Evolutionary conservation across 2,888 invertebrate genomes (phyloP).

Genomic region (Imbricaverruca yamaguchii): DNA sequence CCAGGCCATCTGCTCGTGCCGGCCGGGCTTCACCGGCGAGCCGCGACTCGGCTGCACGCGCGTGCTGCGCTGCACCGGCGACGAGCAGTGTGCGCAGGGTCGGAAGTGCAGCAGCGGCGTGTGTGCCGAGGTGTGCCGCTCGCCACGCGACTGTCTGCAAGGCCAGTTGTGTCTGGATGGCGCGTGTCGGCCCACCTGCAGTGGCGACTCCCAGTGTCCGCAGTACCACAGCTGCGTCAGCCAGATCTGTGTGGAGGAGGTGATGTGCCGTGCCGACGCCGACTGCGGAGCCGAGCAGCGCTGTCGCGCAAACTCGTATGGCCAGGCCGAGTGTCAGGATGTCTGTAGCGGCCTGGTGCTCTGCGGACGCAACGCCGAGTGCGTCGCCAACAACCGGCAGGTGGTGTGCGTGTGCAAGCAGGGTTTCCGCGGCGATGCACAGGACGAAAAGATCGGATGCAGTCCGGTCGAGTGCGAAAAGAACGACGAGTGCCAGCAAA

Average conservation of each 20-base stretch:
- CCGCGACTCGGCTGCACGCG: conserved; percentile 71
- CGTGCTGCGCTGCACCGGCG: conserved; percentile 71
- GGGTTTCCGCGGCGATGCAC: conserved; percentile 32
- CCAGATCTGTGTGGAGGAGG: conserved; percentile 74
- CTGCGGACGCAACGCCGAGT: conserved; percentile 71
- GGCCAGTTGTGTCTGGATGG: conserved; percentile 79
- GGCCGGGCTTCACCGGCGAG: conserved; percentile 68
- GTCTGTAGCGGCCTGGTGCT: conserved; percentile 61
- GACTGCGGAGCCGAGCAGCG: conserved; percentile 68
- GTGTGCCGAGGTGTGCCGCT: conserved; percentile 70
- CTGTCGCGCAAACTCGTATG: conserved; percentile 60
- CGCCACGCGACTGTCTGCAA: conserved; percentile 71
- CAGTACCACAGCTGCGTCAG: conserved; percentile 76
- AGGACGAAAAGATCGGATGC: conserved; percentile 69
- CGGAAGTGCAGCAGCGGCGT: conserved; percentile 75
- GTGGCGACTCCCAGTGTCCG: conserved; percentile 69
- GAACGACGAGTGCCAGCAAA: conserved; percentile 65
- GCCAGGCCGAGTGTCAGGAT: conserved; percentile 63
- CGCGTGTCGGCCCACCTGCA: conserved; percentile 48
- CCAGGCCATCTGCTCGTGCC: conserved; percentile 63
- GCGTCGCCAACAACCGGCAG: conserved; percentile 62
- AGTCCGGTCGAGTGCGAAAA: conserved; percentile 66
- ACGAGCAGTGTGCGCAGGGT: conserved; percentile 72
- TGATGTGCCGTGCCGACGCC: conserved; percentile 60
- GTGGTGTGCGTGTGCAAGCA: conserved; percentile 61